phyloP scores from a whole-genome alignment of 1,140 invertebrate genomes.

The Caenorhabditis latens region DNA sequence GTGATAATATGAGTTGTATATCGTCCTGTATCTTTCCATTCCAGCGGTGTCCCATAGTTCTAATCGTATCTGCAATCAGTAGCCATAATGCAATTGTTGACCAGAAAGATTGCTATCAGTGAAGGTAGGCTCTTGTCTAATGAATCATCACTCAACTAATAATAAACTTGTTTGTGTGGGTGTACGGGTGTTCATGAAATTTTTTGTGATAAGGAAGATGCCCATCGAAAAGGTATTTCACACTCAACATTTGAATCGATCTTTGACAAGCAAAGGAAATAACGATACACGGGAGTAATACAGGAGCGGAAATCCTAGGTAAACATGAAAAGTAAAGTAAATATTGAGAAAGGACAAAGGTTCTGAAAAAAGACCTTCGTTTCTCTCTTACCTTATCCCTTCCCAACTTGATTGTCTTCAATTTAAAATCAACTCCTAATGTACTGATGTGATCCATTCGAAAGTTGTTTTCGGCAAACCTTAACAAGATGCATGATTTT shows the following conservation, averaged over 20 bases:
- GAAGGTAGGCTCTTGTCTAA: not conserved
- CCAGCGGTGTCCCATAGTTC: slow-evolving; percentile 75
- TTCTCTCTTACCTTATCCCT: slow-evolving; percentile 70
- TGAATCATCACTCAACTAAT: slow-evolving; percentile 68
- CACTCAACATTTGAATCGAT: too few relatives aligned
- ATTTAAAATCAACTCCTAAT: slow-evolving; percentile 76
- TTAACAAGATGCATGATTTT: slow-evolving; percentile 76
- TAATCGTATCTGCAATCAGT: slow-evolving; percentile 63
- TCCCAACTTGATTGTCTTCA: slow-evolving; percentile 78
- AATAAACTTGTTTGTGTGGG: slow-evolving; percentile 57
- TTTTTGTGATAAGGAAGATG: not conserved
- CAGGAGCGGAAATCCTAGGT: not conserved
- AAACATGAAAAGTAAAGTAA: slow-evolving; percentile 17
- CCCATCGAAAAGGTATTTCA: not conserved
- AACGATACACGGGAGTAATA: not conserved
- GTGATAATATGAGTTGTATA: slow-evolving; percentile 78
- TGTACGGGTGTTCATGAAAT: not conserved
- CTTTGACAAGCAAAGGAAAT: not conserved
- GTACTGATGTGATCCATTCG: slow-evolving; percentile 76
- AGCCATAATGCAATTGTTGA: slow-evolving; percentile 17
- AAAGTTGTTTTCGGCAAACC: slow-evolving; percentile 77
- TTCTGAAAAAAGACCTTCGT: slow-evolving; percentile 20
- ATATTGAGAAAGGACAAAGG: slow-evolving; percentile 12
- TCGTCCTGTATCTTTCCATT: slow-evolving; percentile 77
- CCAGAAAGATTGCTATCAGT: slow-evolving; percentile 48